phyloP scores from a whole-genome alignment of 1,140 invertebrate genomes.

The Mesaphorura yosii region DNA sequence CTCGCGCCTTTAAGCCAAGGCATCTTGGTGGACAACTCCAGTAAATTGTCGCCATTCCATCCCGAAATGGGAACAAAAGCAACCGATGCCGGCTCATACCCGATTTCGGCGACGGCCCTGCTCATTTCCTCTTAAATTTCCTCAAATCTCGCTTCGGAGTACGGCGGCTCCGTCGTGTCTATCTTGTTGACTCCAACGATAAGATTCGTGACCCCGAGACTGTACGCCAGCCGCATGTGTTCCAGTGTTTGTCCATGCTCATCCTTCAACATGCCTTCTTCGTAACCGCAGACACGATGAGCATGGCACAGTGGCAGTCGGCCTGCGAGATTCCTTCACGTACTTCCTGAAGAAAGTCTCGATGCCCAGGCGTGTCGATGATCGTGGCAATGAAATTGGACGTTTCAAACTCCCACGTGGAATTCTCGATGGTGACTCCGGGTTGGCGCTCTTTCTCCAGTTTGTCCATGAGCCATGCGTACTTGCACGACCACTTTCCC shows the following conservation, averaged over 20 bases:
- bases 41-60: conserved; percentile 98
- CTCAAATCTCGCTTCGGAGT: conserved; percentile 72
- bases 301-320: conserved; percentile 90
- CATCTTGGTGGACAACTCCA: conserved; percentile 83
- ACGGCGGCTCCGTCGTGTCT: conserved; percentile 96
- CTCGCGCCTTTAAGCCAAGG: conserved; percentile 97
- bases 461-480: conserved; percentile 97
- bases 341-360: conserved; percentile 99
- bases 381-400: conserved; percentile 95
- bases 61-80: conserved; percentile 98
- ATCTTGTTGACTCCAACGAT: conserved; percentile 97
- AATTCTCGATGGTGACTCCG: conserved; percentile 99
- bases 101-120: conserved; percentile 89
- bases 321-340: conserved; percentile 97
- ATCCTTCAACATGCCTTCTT: conserved; percentile 97
- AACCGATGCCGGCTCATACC: conserved; percentile 91
- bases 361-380: conserved; percentile 97
- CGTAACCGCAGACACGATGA: conserved; percentile 95
- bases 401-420: conserved; percentile 99
- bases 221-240: conserved; percentile 93
- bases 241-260: conserved; percentile 99
- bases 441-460: conserved; percentile 97
- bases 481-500: conserved; percentile 96
- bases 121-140: conserved; percentile 96
- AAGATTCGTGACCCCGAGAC: conserved; percentile 93